Conservation (phyloP, 2,888 invertebrate genomes). For the Drosophila histrio region DNA sequence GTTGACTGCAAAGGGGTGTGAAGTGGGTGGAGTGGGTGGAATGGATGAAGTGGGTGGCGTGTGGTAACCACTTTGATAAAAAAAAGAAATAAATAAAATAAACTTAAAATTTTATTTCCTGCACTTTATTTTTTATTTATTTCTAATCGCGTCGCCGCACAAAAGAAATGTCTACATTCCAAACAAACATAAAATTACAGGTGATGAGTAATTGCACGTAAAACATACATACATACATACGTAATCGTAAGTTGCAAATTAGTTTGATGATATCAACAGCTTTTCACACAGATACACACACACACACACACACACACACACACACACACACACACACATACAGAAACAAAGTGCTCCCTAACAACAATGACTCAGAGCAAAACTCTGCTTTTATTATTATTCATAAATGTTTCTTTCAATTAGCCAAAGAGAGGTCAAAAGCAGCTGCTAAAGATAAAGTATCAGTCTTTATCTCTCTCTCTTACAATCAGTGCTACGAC, state of each 20-base stretch:
- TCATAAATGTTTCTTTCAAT: slow-evolving; percentile 8
- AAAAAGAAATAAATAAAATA: neutral
- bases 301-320: neutral
- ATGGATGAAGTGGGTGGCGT: too few species aligned
- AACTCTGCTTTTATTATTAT: slow-evolving; percentile 3
- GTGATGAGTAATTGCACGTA: slow-evolving; percentile 4
- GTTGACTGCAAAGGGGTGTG: neutral
- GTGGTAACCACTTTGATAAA: slow-evolving; percentile 9
- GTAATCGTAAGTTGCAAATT: slow-evolving; percentile 16
- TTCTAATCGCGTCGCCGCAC: neutral
- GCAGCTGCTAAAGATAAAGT: slow-evolving; percentile 9
- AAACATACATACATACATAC: neutral
- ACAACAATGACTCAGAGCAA: slow-evolving; percentile 7
- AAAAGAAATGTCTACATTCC: neutral
- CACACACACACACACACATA: neutral
- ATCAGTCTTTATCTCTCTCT: neutral
- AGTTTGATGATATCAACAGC: slow-evolving; percentile 17
- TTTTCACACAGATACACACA: neutral
- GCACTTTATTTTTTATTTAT: too few species aligned
- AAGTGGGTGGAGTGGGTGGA: neutral
- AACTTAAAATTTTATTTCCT: neutral
- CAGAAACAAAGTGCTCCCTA: neutral
- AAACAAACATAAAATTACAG: slow-evolving; percentile 21
- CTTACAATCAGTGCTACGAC: too few species aligned
- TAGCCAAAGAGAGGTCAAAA: slow-evolving; percentile 18